A percentile compares a stretch with the other conserved stretches of the same genome.
Evolutionary conservation across 2,113 vertebrate species (phyloP).

Genomic region (Hypocryptadius cinnamomeus): DNA sequence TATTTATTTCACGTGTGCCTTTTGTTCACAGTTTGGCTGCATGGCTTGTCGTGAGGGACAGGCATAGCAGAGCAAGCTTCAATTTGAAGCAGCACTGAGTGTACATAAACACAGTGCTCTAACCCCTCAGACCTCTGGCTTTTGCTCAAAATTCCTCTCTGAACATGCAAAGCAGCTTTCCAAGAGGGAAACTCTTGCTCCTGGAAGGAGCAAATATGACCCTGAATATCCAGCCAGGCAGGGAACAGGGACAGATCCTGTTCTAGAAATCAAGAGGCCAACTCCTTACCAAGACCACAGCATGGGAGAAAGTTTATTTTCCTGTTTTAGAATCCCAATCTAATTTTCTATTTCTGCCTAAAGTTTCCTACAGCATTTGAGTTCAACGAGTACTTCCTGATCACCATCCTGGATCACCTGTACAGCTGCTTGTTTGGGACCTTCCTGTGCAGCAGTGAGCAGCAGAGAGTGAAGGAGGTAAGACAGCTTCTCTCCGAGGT

Average conservation of each 20-base stretch:
- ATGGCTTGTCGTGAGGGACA: neutral
- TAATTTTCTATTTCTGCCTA: slow-evolving; percentile 5
- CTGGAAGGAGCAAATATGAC: neutral
- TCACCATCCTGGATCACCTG: slow-evolving; percentile 93
- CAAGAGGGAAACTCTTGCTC: neutral
- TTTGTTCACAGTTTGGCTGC: neutral
- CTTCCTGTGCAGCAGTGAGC: slow-evolving; percentile 94
- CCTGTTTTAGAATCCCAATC: neutral
- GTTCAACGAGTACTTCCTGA: slow-evolving; percentile 94
- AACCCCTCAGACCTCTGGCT: neutral
- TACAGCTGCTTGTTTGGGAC: slow-evolving; percentile 98
- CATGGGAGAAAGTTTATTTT: neutral
- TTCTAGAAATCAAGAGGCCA: neutral
- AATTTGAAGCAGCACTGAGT: neutral
- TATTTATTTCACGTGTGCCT: neutral
- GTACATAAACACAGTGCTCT: neutral
- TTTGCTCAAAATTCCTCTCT: slow-evolving; percentile 11
- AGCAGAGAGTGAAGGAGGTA: slow-evolving; percentile 90
- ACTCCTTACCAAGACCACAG: neutral
- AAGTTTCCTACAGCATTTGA: slow-evolving; percentile 98
- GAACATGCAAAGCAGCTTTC: neutral
- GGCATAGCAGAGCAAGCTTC: neutral
- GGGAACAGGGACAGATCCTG: neutral
- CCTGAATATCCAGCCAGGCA: neutral
- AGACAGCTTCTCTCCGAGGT: neutral